These are phyloP conservation scores for Arctia plantaginis DNA, from an alignment of 2,888 invertebrate genomes.

Conservation along the genomic window DNA sequence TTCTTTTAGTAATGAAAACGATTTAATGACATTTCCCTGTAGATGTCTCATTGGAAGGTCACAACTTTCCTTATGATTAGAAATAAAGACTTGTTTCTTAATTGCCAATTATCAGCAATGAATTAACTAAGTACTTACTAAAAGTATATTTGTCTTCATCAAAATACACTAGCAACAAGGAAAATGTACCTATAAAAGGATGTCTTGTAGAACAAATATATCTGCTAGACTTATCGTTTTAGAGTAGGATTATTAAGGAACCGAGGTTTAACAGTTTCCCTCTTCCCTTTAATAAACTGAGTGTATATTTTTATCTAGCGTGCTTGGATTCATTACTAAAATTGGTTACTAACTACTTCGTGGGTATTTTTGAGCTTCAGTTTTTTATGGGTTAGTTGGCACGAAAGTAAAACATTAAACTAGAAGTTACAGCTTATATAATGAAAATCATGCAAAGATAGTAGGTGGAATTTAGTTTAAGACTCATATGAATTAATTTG, in stretches of 20 bases:
- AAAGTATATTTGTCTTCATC: not conserved
- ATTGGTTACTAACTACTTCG: slow-evolving; percentile 43
- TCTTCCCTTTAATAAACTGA: not conserved
- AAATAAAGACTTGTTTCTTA: not conserved
- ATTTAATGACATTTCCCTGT: not conserved
- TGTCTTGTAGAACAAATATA: not conserved
- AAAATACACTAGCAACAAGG: not conserved
- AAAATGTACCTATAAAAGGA: not conserved
- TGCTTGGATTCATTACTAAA: slow-evolving; percentile 46
- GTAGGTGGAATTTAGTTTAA: not conserved
- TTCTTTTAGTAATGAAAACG: not conserved
- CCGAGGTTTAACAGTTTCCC: not conserved
- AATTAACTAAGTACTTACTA: not conserved
- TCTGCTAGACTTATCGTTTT: not conserved
- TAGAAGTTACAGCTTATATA: slow-evolving; percentile 24
- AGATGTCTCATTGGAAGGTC: not conserved
- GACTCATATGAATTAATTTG: not conserved
- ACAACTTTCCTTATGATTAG: not conserved
- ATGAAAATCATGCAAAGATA: slow-evolving; percentile 30
- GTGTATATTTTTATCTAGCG: slow-evolving; percentile 18
- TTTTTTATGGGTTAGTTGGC: slow-evolving; percentile 29
- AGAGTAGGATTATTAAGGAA: not conserved
- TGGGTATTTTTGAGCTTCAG: slow-evolving; percentile 32
- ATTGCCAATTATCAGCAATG: not conserved
- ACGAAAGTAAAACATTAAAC: slow-evolving; percentile 44